Conservation (phyloP, 1,140 invertebrate species). For the Ostrea denselamellosa region DNA sequence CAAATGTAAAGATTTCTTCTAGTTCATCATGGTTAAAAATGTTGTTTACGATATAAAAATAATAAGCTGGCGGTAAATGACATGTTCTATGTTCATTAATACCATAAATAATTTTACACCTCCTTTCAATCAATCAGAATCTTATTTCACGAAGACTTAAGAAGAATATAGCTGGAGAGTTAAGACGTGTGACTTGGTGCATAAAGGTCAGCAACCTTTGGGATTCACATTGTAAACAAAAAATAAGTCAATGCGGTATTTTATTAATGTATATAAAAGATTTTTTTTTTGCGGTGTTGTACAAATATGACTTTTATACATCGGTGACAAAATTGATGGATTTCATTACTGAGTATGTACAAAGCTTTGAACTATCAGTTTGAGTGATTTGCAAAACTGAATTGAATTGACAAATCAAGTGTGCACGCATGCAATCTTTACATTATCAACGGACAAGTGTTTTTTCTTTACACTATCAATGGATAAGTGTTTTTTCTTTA, state of each 20-base stretch:
- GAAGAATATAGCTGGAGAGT: not conserved
- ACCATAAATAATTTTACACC: constrained; percentile 24
- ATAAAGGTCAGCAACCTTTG: not conserved
- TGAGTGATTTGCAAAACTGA: no score
- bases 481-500: no score
- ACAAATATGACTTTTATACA: no score
- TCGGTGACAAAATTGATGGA: not conserved
- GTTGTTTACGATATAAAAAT: constrained; percentile 16
- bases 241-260: not conserved
- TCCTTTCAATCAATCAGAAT: not conserved
- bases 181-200: not conserved
- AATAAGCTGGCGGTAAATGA: constrained; percentile 1
- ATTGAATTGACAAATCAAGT: no score
- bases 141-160: not conserved
- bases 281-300: no score
- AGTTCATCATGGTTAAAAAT: not conserved
- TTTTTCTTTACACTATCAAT: no score
- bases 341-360: no score
- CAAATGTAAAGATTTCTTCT: not conserved
- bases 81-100: not conserved
- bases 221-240: not conserved
- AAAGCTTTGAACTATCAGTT: not conserved
- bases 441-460: no score
- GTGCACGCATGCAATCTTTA: no score
- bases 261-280: no score